phyloP scores from a whole-genome alignment of 2,113 vertebrate genomes.

The Dissostichus mawsoni region DNA sequence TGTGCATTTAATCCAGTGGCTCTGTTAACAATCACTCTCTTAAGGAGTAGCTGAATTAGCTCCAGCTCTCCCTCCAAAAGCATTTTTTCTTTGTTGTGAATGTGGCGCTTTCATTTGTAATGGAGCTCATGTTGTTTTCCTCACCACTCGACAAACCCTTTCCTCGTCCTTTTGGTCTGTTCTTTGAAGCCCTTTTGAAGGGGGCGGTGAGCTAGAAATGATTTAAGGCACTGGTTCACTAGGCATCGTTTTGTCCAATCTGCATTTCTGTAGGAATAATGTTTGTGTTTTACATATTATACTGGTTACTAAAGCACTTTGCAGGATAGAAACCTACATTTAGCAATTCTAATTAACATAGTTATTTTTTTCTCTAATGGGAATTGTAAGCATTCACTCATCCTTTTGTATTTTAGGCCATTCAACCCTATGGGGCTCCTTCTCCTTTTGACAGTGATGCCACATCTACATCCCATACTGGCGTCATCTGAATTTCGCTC shows the following conservation, averaged over 20 bases:
- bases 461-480: background rate
- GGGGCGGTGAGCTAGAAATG: background rate
- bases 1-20: slow-evolving; percentile 72
- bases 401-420: slow-evolving; percentile 3
- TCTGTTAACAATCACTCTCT: slow-evolving; percentile 79
- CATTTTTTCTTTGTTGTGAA: slow-evolving; percentile 71
- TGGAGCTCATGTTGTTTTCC: slow-evolving; percentile 65
- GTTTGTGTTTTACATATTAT: background rate
- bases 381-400: background rate
- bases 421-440: background rate
- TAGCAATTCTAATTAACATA: background rate
- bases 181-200: slow-evolving; percentile 34
- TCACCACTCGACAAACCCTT: slow-evolving; percentile 42
- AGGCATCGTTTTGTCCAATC: slow-evolving; percentile 6
- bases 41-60: slow-evolving; percentile 62
- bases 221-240: slow-evolving; percentile 15
- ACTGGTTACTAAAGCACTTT: slow-evolving; percentile 14
- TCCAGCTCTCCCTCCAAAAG: slow-evolving; percentile 59
- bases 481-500: slow-evolving; percentile 28
- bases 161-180: slow-evolving; percentile 14
- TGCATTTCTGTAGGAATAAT: too few relatives aligned
- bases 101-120: slow-evolving; percentile 72
- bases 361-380: background rate
- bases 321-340: slow-evolving; percentile 1
- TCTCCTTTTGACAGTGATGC: background rate